Conservation (phyloP, 1,140 invertebrate genomes). For the Saxidomus purpurata region DNA sequence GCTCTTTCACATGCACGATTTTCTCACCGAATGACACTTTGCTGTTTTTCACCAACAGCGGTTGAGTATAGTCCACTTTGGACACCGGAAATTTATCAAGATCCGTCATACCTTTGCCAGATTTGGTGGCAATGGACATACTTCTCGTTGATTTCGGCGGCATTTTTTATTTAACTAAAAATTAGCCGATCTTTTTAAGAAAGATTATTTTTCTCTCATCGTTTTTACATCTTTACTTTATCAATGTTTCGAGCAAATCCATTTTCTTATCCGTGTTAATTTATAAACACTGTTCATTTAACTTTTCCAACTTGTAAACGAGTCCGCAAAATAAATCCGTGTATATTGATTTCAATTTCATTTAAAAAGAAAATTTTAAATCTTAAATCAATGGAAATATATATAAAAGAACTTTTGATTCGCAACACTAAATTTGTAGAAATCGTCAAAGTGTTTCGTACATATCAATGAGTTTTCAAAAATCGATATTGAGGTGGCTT, state of each 20-base stretch:
- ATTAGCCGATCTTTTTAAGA: neutral
- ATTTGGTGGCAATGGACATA: neutral
- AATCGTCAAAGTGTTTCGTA: neutral
- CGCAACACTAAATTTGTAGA: neutral
- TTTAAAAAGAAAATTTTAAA: neutral
- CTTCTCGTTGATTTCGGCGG: constrained; percentile 7
- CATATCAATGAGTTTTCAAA: constrained; percentile 15
- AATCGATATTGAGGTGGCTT: neutral
- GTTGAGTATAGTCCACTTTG: constrained; percentile 60
- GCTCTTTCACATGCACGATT: constrained; percentile 37
- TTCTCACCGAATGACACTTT: constrained; percentile 65
- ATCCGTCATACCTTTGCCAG: constrained; percentile 19
- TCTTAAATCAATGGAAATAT: neutral
- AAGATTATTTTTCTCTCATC: neutral
- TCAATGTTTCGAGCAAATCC: neutral
- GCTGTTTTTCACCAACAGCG: constrained; percentile 56
- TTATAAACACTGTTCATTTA: neutral
- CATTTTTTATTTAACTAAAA: neutral
- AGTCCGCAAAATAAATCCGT: neutral
- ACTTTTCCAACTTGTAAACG: neutral
- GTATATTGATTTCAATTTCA: neutral
- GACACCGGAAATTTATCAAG: constrained; percentile 38
- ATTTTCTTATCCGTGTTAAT: neutral
- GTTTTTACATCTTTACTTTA: neutral
- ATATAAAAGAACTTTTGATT: constrained; percentile 14